phyloP scores from a whole-genome alignment of 2,797 vertebrate species.

The Eospalax fontanierii region DNA sequence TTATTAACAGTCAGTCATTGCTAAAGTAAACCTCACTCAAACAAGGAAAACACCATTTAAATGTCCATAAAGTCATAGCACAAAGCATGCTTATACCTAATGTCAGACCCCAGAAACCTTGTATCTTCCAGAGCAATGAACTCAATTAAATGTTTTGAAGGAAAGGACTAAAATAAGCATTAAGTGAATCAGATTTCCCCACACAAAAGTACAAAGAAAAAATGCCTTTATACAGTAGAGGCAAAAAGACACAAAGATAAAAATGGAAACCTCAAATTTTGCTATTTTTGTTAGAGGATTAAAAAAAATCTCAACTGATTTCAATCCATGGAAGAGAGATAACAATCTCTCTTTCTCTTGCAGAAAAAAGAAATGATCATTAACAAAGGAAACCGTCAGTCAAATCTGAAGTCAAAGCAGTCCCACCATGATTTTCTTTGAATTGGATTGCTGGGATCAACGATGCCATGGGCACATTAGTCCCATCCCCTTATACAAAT shows the following conservation, averaged over 20 bases:
- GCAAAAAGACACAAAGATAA: constrained; percentile 43
- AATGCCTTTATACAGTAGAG: constrained; percentile 52
- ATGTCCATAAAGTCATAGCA: constrained; percentile 1
- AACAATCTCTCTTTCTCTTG: constrained; percentile 74
- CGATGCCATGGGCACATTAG: constrained; percentile 84
- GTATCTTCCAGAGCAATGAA: constrained; percentile 41
- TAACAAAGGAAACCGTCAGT: constrained; percentile 87
- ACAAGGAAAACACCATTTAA: constrained; percentile 74
- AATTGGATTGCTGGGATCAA: constrained; percentile 86
- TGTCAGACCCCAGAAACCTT: neutral
- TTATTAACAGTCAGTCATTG: constrained; percentile 16
- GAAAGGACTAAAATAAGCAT: constrained; percentile 56
- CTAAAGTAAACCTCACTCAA: constrained; percentile 73
- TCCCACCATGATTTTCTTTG: constrained; percentile 87
- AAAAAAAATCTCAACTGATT: constrained; percentile 51
- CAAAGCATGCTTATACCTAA: neutral
- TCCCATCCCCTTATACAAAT: constrained; percentile 87
- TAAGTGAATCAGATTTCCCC: neutral
- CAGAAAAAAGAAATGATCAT: constrained; percentile 80
- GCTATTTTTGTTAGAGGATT: constrained; percentile 63
- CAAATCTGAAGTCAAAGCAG: constrained; percentile 85
- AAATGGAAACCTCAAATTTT: constrained; percentile 53
- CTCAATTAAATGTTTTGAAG: constrained; percentile 63
- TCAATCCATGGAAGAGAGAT: constrained; percentile 69
- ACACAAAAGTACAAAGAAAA: neutral